A percentile compares a stretch with the other conserved stretches of the same genome.
Conservation (phyloP, 1,140 invertebrate genomes). For the Drosophila funebris region DNA sequence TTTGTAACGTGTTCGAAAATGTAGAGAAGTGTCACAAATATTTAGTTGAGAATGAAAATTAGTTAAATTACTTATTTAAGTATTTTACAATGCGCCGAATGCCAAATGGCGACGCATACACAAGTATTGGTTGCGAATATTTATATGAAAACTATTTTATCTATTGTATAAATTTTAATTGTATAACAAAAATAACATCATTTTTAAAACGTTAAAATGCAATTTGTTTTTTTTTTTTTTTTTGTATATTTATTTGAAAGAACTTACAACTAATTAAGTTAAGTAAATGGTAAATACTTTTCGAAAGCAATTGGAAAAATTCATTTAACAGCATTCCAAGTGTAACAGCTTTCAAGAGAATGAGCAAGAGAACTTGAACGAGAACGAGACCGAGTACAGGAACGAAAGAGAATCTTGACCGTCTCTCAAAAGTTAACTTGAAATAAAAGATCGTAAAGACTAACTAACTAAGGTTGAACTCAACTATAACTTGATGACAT, state of each 20-base stretch:
- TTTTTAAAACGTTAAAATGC: constrained; percentile 72
- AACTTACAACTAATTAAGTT: constrained; percentile 65
- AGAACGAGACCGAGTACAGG: constrained; percentile 9
- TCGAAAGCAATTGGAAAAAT: constrained; percentile 47
- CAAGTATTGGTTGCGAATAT: constrained; percentile 22
- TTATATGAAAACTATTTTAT: constrained; percentile 67
- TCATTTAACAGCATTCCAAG: constrained; percentile 67
- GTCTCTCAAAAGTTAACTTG: constrained; percentile 15
- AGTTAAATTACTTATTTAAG: constrained; percentile 35
- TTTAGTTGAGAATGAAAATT: constrained; percentile 25
- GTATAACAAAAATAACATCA: constrained; percentile 47
- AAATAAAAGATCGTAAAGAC: constrained; percentile 60
- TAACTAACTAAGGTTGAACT: constrained; percentile 72
- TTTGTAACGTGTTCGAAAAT: constrained; percentile 23
- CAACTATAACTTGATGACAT: constrained; percentile 71
- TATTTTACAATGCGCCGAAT: constrained; percentile 20
- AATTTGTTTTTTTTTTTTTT: constrained; percentile 64
- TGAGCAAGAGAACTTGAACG: constrained; percentile 11
- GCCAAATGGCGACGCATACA: background rate
- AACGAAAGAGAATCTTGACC: constrained; percentile 1
- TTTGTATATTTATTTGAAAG: constrained; percentile 14
- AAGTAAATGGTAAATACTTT: constrained; percentile 36
- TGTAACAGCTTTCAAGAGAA: constrained; percentile 36
- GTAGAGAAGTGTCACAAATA: constrained; percentile 29
- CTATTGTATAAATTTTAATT: constrained; percentile 53